phyloP scores from a whole-genome alignment of 2,888 invertebrate species.

The Campaea margaritaria region DNA sequence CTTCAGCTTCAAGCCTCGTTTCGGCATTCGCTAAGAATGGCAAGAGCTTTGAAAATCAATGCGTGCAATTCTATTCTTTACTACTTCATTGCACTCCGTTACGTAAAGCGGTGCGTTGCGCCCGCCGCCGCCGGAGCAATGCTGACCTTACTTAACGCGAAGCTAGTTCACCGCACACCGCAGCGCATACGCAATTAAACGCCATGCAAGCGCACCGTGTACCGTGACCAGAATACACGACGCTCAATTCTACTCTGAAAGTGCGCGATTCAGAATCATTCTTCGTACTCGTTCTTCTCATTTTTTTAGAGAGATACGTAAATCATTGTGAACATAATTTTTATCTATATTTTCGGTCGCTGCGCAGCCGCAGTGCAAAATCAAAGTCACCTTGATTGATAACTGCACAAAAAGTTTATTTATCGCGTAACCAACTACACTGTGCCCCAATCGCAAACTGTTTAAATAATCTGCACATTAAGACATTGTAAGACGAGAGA shows the following conservation, averaged over 20 bases:
- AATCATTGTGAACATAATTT: not conserved
- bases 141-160: constrained; percentile 74
- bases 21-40: too few species aligned
- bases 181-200: constrained; percentile 41
- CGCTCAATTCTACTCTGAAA: not conserved
- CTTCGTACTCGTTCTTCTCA: not conserved
- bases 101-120: constrained; percentile 54
- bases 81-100: constrained; percentile 34
- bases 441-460: constrained; percentile 22
- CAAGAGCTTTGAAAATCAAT: too few species aligned
- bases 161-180: constrained; percentile 59
- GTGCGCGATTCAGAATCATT: not conserved
- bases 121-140: constrained; percentile 41
- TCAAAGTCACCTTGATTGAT: constrained; percentile 67
- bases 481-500: constrained; percentile 41
- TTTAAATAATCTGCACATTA: constrained; percentile 23
- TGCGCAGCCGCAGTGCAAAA: constrained; percentile 42
- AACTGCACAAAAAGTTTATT: constrained; percentile 47
- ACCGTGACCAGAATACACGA: not conserved
- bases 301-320: too few species aligned
- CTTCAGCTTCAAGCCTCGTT: too few species aligned
- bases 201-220: constrained; percentile 14
- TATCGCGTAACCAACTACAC: constrained; percentile 22
- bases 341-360: constrained; percentile 36
- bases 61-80: not conserved